Conservation (phyloP, 1,140 invertebrate genomes). For the Pogonomyrmex californicus region DNA sequence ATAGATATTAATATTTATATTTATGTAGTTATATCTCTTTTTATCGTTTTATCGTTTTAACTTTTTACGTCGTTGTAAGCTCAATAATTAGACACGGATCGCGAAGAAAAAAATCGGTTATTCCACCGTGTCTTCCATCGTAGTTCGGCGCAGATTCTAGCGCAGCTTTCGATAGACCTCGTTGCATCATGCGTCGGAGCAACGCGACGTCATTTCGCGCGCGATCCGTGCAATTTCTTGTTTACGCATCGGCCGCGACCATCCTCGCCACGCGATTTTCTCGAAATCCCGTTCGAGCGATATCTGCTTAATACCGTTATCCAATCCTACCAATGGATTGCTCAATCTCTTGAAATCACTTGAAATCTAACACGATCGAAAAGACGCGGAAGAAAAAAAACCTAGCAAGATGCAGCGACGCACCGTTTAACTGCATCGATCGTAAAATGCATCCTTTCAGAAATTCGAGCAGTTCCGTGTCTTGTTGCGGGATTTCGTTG, state of each 20-base stretch:
- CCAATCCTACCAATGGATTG: not conserved
- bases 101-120: too few relatives aligned
- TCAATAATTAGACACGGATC: not conserved
- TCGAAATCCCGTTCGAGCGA: constrained; percentile 26
- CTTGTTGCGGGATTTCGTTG: constrained; percentile 2
- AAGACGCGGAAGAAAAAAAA: not conserved
- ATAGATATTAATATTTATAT: not conserved
- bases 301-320: not conserved
- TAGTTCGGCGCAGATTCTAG: not conserved
- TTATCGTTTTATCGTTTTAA: too few relatives aligned
- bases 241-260: constrained; percentile 11
- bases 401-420: too few relatives aligned
- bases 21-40: not conserved
- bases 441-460: not conserved
- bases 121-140: not conserved
- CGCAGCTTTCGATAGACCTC: not conserved
- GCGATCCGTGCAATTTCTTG: constrained; percentile 23
- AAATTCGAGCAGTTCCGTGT: not conserved
- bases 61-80: not conserved
- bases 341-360: not conserved
- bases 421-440: not conserved
- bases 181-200: not conserved
- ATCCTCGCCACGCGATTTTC: not conserved
- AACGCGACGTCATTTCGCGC: constrained; percentile 30
- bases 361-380: not conserved